phyloP scores from a whole-genome alignment of 1,140 invertebrate species.

The Pemphigus obesinymphae region DNA sequence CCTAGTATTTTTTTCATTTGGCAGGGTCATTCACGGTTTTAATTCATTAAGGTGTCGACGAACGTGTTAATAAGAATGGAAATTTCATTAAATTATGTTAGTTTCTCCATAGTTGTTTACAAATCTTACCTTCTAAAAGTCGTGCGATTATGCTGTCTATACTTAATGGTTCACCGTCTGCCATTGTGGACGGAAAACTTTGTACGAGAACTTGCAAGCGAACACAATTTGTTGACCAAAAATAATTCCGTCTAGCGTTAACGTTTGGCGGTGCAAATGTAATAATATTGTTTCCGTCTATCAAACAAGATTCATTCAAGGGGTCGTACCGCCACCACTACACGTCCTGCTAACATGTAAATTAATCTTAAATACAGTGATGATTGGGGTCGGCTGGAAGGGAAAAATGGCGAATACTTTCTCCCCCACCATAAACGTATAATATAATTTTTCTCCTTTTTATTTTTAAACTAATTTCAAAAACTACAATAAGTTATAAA shows the following conservation, averaged over 20 bases:
- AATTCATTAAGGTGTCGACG: too few species aligned
- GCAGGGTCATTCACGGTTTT: too few species aligned
- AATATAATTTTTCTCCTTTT: background rate
- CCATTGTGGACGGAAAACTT: slow-evolving; percentile 35
- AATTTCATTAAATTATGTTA: too few species aligned
- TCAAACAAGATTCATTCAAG: background rate
- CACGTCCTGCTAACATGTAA: slow-evolving; percentile 26
- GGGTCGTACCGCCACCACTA: background rate
- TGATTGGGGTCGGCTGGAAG: background rate
- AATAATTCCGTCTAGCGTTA: background rate
- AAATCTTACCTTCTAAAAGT: slow-evolving; percentile 46
- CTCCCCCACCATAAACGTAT: slow-evolving; percentile 18
- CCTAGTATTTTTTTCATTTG: too few species aligned
- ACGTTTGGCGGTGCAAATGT: background rate
- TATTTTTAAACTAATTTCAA: background rate
- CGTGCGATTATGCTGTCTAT: slow-evolving; percentile 48
- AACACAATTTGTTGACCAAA: background rate
- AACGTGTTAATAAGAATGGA: too few species aligned
- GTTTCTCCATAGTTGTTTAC: background rate
- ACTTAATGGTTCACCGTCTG: slow-evolving; percentile 45
- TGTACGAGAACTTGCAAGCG: background rate
- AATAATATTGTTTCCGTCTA: background rate
- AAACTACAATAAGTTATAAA: background rate
- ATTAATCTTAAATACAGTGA: slow-evolving; percentile 31
- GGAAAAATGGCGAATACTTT: slow-evolving; percentile 37